Base-by-base conservation (phyloP, 92 coral and sea anemone species). In the Metridium senile region DNA sequence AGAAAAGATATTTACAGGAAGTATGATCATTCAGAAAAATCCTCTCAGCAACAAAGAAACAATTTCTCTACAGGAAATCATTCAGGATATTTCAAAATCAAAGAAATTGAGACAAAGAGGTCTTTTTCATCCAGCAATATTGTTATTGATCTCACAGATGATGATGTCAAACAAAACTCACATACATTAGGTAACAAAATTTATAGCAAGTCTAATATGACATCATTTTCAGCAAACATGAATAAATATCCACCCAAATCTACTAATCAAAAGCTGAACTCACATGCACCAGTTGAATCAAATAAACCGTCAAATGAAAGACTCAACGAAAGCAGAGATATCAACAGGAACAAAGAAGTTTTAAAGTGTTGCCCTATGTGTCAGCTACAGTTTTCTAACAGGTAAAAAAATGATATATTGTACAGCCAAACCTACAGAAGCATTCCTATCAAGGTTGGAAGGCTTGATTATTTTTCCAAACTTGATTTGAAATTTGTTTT, bases 341-440 rank as follows among this genome's bases (percentile, higher is more conserved):
- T 26, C 21, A 18, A 11, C 21, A 0, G 23, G 2, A 65, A 17
- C 26, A 65, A 66, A 25, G 74, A 65, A 21, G 69, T 21, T 18
- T 56, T 77, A 26, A 51, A 35, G 21, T 49, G 16, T n/a, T 77
- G 82, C 22, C 82, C 82, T 43, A 77, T 77, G 54, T 77, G 82
- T 25, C 74, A 77, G 28, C 33, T 63, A 7, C 61, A 67, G 47
- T 77, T 77, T 56, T 47, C 82, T 67, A 51, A 27, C 22, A 31
- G 31, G 82, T 77, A 54, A 39, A 4, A n/a, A n/a, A n/a, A n/a
- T n/a, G n/a, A n/a, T n/a, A n/a, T n/a, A n/a, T n/a, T n/a, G n/a
- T n/a, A n/a, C n/a, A n/a, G n/a, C n/a, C n/a, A n/a, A n/a, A n/a
- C n/a, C n/a, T n/a, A n/a, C n/a, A n/a, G n/a, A n/a, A n/a, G n/a